phyloP scores from a whole-genome alignment of 1,140 invertebrate species.

The Acyrthosiphon pisum region DNA sequence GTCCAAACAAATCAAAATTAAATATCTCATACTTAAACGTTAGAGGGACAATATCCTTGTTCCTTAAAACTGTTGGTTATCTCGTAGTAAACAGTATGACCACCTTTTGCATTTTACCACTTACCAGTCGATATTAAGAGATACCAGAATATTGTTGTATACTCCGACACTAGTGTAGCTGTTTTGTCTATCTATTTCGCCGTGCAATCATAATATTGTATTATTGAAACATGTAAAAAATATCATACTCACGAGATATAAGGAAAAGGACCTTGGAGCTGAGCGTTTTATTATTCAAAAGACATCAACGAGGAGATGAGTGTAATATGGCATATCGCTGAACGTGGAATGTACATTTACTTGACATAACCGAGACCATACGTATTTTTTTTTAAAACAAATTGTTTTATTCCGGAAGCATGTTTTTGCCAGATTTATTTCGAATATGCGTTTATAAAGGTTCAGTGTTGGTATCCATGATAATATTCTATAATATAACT shows the following conservation, averaged over 20 bases:
- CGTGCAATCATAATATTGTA: background rate
- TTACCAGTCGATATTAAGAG: background rate
- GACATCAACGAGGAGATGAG: background rate
- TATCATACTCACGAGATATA: background rate
- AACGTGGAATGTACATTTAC: background rate
- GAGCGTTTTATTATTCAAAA: background rate
- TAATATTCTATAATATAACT: background rate
- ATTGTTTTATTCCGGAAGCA: background rate
- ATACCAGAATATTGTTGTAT: background rate
- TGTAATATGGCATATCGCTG: background rate
- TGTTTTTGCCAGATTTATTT: background rate
- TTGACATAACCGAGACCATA: background rate
- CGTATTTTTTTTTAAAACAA: background rate
- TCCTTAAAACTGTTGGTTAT: no score
- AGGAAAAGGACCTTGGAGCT: background rate
- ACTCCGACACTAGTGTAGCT: background rate
- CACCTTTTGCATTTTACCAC: no score
- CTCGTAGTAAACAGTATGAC: no score
- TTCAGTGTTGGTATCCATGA: background rate
- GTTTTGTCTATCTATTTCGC: background rate
- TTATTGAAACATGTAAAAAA: background rate
- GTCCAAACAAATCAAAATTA: no score
- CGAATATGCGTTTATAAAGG: background rate
- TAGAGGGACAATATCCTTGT: no score
- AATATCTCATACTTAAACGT: no score